These are phyloP conservation scores for Darevskia nairensis DNA, from an alignment of 2,797 vertebrate genomes.

Conservation along the genomic window DNA sequence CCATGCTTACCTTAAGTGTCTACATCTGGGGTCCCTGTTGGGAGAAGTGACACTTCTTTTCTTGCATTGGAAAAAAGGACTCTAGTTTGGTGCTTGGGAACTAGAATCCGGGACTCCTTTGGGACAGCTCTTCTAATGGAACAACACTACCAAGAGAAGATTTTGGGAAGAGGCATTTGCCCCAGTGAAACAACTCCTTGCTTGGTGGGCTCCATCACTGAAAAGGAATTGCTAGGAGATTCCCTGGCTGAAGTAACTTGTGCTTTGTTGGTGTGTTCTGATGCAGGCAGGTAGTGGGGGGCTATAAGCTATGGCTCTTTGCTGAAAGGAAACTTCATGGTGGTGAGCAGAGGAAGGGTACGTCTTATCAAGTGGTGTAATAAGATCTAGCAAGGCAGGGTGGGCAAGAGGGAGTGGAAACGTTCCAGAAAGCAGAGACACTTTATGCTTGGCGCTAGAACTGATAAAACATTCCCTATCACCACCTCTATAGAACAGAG, in stretches of 20 bases:
- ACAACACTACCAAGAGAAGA: conserved; percentile 12
- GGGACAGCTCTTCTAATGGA: background rate
- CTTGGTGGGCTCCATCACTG: conserved; percentile 30
- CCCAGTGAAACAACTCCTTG: background rate
- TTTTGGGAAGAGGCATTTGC: conserved; percentile 4
- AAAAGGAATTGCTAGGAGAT: conserved; percentile 30
- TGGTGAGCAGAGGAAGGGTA: background rate
- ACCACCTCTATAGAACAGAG: background rate
- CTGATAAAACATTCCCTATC: background rate
- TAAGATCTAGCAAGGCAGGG: background rate
- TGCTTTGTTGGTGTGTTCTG: conserved; percentile 56
- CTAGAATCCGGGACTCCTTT: background rate
- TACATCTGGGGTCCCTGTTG: background rate
- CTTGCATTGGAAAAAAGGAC: background rate
- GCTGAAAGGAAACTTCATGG: background rate
- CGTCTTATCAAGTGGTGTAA: background rate
- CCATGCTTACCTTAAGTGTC: background rate
- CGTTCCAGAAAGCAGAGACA: background rate
- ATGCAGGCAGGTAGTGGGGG: background rate
- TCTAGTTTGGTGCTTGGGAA: background rate
- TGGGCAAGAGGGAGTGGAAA: background rate
- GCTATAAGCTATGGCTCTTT: background rate
- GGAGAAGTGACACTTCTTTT: background rate
- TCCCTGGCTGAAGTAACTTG: conserved; percentile 48
- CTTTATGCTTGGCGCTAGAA: conserved; percentile 3